A percentile compares a stretch with the other conserved stretches of the same genome.
Evolutionary conservation across 2,797 vertebrate genomes (phyloP).

Genomic region (Rhyacichthys aspro): DNA sequence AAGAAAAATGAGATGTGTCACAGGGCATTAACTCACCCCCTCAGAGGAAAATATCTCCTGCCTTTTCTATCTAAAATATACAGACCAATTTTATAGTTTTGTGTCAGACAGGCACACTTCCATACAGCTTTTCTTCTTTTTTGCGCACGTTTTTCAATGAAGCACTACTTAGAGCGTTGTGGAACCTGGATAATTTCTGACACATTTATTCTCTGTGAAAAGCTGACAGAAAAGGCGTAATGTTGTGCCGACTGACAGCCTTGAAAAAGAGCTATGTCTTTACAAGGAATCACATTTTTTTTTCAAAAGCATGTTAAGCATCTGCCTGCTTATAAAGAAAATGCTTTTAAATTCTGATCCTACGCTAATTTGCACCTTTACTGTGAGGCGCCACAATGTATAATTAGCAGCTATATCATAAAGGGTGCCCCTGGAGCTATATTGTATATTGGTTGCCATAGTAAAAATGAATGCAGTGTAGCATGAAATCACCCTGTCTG

Average conservation of each 20-base stretch:
- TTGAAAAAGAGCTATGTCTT: not conserved
- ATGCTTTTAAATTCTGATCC: slow-evolving; percentile 14
- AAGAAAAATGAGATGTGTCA: slow-evolving; percentile 5
- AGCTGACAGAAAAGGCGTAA: slow-evolving; percentile 16
- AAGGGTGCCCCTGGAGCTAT: slow-evolving; percentile 1
- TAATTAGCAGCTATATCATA: slow-evolving; percentile 9
- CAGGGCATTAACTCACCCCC: slow-evolving; percentile 5
- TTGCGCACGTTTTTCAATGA: slow-evolving; percentile 12
- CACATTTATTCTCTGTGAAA: slow-evolving; percentile 12
- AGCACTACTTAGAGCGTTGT: slow-evolving; percentile 15
- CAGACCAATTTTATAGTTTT: slow-evolving; percentile 13
- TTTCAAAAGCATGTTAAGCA: slow-evolving; percentile 30
- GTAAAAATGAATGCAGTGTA: slow-evolving; percentile 9
- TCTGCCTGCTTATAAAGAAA: slow-evolving; percentile 24
- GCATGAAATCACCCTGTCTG: slow-evolving; percentile 22
- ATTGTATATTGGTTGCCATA: slow-evolving; percentile 12
- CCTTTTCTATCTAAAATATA: slow-evolving; percentile 9
- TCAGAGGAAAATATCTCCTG: not conserved
- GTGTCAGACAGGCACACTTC: slow-evolving; percentile 7
- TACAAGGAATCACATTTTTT: slow-evolving; percentile 31
- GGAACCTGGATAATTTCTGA: not conserved
- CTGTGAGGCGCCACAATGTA: slow-evolving; percentile 7
- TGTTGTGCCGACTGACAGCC: slow-evolving; percentile 18
- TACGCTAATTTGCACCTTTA: slow-evolving; percentile 35
- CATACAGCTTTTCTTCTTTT: slow-evolving; percentile 1